A percentile compares a stretch with the other conserved stretches of the same genome.
Conservation (phyloP, 2,888 invertebrate species). For the Spilosoma lubricipeda region DNA sequence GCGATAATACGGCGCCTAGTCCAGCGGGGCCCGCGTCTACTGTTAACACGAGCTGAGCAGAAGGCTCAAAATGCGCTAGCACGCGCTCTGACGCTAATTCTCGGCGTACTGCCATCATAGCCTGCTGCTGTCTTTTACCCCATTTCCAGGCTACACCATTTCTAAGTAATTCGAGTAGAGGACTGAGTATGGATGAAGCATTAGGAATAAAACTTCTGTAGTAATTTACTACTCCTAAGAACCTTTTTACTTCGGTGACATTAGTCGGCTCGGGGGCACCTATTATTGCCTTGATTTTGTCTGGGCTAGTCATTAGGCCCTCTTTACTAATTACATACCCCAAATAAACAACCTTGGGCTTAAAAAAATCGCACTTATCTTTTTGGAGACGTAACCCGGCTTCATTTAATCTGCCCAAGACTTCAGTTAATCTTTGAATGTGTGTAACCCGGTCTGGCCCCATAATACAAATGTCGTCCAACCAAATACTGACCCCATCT, state of each 20-base stretch:
- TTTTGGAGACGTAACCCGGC: neutral
- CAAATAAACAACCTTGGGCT: slow-evolving; percentile 8
- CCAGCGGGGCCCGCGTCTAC: neutral
- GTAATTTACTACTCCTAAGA: neutral
- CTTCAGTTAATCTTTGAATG: neutral
- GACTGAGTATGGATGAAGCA: neutral
- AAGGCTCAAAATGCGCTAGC: neutral
- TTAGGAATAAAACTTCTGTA: neutral
- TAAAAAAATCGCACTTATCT: slow-evolving; percentile 12
- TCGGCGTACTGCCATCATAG: neutral
- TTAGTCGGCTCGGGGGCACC: neutral
- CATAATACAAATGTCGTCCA: neutral
- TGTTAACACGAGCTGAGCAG: neutral
- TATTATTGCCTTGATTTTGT: neutral
- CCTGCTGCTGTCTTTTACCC: neutral
- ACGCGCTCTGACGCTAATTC: neutral
- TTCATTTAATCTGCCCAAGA: neutral
- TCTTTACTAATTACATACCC: slow-evolving; percentile 24
- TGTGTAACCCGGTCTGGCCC: neutral
- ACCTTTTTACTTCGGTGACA: neutral
- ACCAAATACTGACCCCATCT: neutral
- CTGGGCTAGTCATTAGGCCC: neutral
- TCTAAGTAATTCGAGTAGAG: neutral
- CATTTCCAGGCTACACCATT: neutral
- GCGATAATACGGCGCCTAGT: neutral